Evolutionary conservation across 2,797 vertebrate genomes (phyloP), one percentile per base, ranked within the genome.

Genomic region (Darevskia nairensis): DNA sequence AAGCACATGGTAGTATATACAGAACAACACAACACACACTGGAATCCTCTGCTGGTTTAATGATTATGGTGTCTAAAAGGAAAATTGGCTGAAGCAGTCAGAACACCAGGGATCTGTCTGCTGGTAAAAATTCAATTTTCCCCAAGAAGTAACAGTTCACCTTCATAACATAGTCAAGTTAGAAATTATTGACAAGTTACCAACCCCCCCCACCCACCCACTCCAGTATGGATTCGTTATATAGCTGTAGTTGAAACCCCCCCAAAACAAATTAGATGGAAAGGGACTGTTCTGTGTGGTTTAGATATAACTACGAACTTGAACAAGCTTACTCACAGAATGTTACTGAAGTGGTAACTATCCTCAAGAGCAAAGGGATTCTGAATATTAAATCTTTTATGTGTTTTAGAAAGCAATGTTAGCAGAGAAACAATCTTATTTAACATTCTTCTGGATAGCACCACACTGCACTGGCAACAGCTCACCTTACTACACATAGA

Each of bases 21-120:
- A 83, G 71, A 78, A 69, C 75, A 50, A 2, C 5, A 2, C 0
- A 0, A 3, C 10, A 85, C 64, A 11, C 0, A 3, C 32, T 7
- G 0, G 0, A 85, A 21, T 76, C 86, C 46, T 61, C 0, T 0
- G 44, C 0, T 13, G 55, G 66, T 41, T 81, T 0, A 0, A 74
- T 0, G 1, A 74, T 77, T 80, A 0, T 0, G 55, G 3, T 2
- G 1, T 27, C 50, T 86, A 86, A 84, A 89, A 84, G 87, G 71
- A 89, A 55, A 0, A 0, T 29, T 50, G 69, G 41, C 50, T 64
- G 41, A 76, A 88, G 41, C 80, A 82, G 15, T n/a, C 23, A 32
- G 50, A 76, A 82, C 32, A 79, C 59, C 32, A 46, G n/a, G n/a
- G 72, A 78, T 82, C 86, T 46, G 69, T 41, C 17, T 1, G 0